Conservation (phyloP, 2,113 vertebrate species). For the Rhineura floridana region DNA sequence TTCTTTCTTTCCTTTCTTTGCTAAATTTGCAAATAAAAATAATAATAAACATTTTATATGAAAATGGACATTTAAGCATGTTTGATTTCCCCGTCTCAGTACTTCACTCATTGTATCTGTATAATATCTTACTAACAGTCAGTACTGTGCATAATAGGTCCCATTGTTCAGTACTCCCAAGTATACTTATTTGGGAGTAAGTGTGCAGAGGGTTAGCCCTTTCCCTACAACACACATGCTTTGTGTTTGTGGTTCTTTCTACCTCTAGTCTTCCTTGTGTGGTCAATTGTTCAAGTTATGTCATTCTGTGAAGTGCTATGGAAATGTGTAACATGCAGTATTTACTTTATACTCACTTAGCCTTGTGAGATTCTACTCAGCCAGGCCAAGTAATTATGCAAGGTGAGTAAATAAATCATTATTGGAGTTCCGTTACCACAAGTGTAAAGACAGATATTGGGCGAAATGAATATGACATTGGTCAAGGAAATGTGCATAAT, state of each 20-base stretch:
- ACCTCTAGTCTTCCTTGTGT: background rate
- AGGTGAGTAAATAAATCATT: slow-evolving; percentile 25
- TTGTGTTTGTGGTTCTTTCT: background rate
- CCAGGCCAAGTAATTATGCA: slow-evolving; percentile 12
- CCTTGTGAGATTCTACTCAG: slow-evolving; percentile 20
- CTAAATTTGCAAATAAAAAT: too few relatives aligned
- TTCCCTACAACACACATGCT: background rate
- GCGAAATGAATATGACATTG: background rate
- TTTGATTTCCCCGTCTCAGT: too few relatives aligned
- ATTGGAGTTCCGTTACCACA: slow-evolving; percentile 11
- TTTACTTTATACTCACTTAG: slow-evolving; percentile 27
- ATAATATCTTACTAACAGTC: background rate
- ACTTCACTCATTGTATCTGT: background rate
- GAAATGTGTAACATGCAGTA: slow-evolving; percentile 20
- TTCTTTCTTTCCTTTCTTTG: too few relatives aligned
- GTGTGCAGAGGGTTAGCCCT: background rate
- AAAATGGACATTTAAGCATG: background rate
- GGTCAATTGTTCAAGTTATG: background rate
- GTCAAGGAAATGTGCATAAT: background rate
- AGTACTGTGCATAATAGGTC: background rate
- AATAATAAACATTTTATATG: too few relatives aligned
- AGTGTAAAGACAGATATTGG: slow-evolving; percentile 1
- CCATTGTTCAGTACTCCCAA: background rate
- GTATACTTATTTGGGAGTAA: background rate
- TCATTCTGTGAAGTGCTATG: slow-evolving; percentile 9